These are phyloP conservation scores for Embidobia sp. DNA, from an alignment of 2,888 invertebrate species.

Conservation along the genomic window DNA sequence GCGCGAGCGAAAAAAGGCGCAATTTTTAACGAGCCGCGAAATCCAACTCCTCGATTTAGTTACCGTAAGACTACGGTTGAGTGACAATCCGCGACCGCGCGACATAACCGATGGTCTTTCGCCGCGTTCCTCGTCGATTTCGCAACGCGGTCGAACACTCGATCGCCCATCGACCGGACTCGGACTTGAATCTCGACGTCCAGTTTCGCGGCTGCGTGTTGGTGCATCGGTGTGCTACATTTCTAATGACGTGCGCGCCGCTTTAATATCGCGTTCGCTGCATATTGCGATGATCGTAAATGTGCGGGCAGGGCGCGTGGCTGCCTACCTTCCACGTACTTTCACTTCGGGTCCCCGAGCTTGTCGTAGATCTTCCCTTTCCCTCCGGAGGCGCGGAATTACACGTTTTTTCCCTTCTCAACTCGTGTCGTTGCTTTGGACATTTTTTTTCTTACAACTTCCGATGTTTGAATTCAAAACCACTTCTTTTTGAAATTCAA, in stretches of 20 bases:
- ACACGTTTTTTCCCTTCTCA: slow-evolving; percentile 17
- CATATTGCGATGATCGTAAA: slow-evolving; percentile 57
- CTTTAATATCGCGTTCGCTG: slow-evolving; percentile 53
- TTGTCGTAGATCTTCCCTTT: slow-evolving; percentile 57
- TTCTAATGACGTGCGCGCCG: slow-evolving; percentile 50
- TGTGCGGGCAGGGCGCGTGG: slow-evolving; percentile 61
- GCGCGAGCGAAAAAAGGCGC: too few relatives aligned
- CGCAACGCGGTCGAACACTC: slow-evolving; percentile 62
- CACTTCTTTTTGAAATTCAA: too few relatives aligned
- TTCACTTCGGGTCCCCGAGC: slow-evolving; percentile 47
- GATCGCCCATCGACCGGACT: slow-evolving; percentile 28
- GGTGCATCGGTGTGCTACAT: slow-evolving; percentile 53
- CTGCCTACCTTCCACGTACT: slow-evolving; percentile 47
- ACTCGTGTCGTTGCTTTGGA: too few relatives aligned
- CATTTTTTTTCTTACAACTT: too few relatives aligned
- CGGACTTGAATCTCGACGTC: slow-evolving; percentile 40
- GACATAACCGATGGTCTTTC: slow-evolving; percentile 67
- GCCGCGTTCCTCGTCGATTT: slow-evolving; percentile 60
- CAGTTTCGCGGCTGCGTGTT: slow-evolving; percentile 40
- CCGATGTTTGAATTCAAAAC: too few relatives aligned
- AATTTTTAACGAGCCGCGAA: slow-evolving; percentile 8
- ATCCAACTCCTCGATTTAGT: slow-evolving; percentile 16
- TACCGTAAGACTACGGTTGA: slow-evolving; percentile 48
- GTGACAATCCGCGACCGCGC: slow-evolving; percentile 67
- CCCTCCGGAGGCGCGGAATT: slow-evolving; percentile 31